These are phyloP conservation scores for Parauchenoglanis punctatus DNA, from an alignment of 2,797 vertebrate genomes.

Conservation along the genomic window DNA sequence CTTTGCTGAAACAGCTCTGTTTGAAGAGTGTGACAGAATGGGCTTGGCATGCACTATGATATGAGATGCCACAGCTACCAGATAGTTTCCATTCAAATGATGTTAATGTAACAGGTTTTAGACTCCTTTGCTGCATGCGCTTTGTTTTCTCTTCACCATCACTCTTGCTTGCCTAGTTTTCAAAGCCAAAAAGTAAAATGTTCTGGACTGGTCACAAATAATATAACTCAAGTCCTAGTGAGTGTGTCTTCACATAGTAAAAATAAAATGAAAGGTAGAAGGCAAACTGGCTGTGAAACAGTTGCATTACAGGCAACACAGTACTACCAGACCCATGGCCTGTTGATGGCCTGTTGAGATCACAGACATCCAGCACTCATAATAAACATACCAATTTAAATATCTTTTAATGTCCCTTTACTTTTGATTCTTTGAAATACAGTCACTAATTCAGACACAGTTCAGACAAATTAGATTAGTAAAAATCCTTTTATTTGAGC, in stretches of 20 bases:
- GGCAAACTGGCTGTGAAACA: background rate
- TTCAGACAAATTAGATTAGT: background rate
- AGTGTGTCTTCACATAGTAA: background rate
- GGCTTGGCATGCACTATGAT: too few relatives aligned
- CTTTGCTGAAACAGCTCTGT: too few relatives aligned
- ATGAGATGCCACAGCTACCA: too few relatives aligned
- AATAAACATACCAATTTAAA: background rate
- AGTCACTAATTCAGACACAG: background rate
- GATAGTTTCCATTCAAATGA: too few relatives aligned
- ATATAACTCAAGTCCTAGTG: background rate
- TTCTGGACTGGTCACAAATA: background rate
- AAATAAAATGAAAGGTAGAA: background rate
- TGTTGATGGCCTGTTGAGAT: background rate
- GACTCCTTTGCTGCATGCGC: too few relatives aligned
- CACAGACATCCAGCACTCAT: background rate
- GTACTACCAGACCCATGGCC: background rate
- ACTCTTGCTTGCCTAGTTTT: background rate
- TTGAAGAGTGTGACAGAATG: too few relatives aligned
- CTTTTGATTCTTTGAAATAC: background rate
- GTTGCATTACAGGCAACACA: background rate
- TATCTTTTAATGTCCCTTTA: background rate
- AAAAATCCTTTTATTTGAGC: background rate
- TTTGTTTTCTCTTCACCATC: too few relatives aligned
- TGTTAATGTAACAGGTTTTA: too few relatives aligned
- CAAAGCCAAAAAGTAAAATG: background rate